Evolutionary conservation across 2,797 vertebrate species (phyloP).

Genomic region (Sebastes miniatus): DNA sequence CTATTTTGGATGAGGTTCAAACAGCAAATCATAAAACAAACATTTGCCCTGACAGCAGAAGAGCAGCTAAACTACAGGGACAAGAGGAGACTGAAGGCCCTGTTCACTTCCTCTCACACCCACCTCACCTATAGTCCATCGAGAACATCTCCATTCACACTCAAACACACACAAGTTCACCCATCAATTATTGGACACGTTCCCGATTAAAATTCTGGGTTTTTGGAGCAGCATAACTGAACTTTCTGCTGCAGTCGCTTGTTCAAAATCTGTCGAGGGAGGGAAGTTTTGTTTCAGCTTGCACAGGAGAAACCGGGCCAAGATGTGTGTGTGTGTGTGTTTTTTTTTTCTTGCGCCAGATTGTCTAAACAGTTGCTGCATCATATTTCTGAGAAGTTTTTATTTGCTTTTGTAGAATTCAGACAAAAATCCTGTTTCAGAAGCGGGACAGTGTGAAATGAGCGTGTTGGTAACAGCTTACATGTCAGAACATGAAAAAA

Average conservation of each 20-base stretch:
- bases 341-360: background rate
- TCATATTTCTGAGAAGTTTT: conserved; percentile 6
- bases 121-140: background rate
- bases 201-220: background rate
- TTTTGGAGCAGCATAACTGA: background rate
- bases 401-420: background rate
- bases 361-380: conserved; percentile 36
- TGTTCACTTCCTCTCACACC: background rate
- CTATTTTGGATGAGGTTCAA: conserved; percentile 17
- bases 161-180: background rate
- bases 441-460: background rate
- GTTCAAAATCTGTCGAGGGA: background rate
- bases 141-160: background rate
- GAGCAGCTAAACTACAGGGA: background rate
- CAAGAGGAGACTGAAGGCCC: background rate
- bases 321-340: background rate
- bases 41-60: background rate
- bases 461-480: background rate
- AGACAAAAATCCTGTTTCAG: background rate
- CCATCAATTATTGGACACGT: background rate
- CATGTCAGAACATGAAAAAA: background rate
- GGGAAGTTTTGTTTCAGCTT: conserved; percentile 2
- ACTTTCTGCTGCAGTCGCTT: background rate
- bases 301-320: background rate
- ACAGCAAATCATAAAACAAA: conserved; percentile 9